Percentiles rank a stretch among this genome's conserved stretches.
Evolutionary conservation across 2,113 vertebrate species (phyloP).

Genomic region (Mionectes macconnelli): DNA sequence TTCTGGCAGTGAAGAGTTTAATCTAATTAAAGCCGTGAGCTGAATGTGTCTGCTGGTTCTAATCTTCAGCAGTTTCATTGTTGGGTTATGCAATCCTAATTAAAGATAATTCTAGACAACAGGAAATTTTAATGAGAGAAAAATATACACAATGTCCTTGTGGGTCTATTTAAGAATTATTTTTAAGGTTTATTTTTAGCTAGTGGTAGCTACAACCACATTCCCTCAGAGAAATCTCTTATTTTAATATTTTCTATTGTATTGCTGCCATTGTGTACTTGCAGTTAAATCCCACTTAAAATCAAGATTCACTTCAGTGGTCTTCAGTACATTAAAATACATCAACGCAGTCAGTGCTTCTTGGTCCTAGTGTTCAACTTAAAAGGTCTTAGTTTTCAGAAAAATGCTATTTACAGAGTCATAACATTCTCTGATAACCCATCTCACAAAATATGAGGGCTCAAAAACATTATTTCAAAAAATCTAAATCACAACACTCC

Average conservation of each 20-base stretch:
- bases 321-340: background rate
- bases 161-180: background rate
- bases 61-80: slow-evolving; percentile 60
- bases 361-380: background rate
- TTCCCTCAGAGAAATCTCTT: background rate
- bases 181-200: slow-evolving; percentile 32
- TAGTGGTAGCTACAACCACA: background rate
- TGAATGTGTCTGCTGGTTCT: slow-evolving; percentile 27
- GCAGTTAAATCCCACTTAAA: background rate
- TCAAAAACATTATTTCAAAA: background rate
- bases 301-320: background rate
- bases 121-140: slow-evolving; percentile 38
- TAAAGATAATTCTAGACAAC: slow-evolving; percentile 65
- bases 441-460: background rate
- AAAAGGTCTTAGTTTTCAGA: background rate
- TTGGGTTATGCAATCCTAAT: slow-evolving; percentile 62
- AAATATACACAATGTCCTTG: slow-evolving; percentile 16
- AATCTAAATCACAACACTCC: background rate
- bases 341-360: background rate
- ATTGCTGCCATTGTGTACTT: background rate
- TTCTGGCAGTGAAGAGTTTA: slow-evolving; percentile 50
- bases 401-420: background rate
- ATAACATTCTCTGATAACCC: background rate
- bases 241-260: background rate
- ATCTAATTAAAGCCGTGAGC: slow-evolving; percentile 61